A percentile compares a stretch with the other conserved stretches of the same genome.
phyloP scores from a whole-genome alignment of 2,797 vertebrate genomes.

The Peromyscus melanophrys region DNA sequence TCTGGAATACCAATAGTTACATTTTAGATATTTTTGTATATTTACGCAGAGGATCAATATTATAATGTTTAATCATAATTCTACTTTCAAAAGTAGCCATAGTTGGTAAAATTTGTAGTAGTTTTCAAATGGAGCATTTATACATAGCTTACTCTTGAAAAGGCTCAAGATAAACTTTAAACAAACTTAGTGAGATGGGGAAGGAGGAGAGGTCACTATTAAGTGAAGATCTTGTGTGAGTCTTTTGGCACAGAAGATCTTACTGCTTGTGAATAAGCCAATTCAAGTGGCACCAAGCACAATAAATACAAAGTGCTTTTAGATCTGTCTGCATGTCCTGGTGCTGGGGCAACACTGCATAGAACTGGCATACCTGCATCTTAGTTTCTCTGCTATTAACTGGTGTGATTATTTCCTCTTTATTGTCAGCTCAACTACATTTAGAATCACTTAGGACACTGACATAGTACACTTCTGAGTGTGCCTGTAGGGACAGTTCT shows the following conservation, averaged over 20 bases:
- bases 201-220: background rate
- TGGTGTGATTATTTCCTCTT: background rate
- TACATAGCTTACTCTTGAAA: background rate
- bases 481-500: background rate
- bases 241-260: background rate
- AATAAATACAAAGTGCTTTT: constrained; percentile 15
- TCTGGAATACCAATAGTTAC: background rate
- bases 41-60: constrained; percentile 15
- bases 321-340: background rate
- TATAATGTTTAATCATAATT: constrained; percentile 34
- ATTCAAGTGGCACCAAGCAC: background rate
- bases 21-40: background rate
- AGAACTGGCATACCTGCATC: background rate
- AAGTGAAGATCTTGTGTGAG: background rate
- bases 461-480: background rate
- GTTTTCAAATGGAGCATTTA: constrained; percentile 1
- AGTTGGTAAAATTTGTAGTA: background rate
- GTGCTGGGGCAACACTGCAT: background rate
- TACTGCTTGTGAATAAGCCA: background rate
- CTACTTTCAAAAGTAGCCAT: background rate
- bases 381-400: background rate
- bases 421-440: background rate
- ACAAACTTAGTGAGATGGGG: background rate
- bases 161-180: constrained; percentile 3
- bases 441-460: background rate